Evolutionary conservation across 2,113 vertebrate species (phyloP).

Genomic region (Mastomys natalensis): DNA sequence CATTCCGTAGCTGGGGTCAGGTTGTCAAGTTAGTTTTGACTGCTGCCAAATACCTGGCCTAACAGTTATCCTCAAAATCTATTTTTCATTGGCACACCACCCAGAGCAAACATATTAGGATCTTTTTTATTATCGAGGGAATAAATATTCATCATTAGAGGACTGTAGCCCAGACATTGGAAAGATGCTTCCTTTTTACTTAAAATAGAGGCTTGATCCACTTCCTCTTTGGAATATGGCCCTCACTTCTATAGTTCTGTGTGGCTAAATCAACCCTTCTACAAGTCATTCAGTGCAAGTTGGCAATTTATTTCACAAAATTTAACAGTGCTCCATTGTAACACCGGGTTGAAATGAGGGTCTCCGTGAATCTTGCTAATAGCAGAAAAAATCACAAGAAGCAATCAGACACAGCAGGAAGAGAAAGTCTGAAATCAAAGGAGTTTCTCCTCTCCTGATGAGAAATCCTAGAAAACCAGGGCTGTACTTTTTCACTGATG

Average conservation of each 20-base stretch:
- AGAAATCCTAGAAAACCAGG: conserved; percentile 25
- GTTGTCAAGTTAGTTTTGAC: background rate
- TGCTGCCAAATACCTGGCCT: background rate
- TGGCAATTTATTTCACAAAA: conserved; percentile 51
- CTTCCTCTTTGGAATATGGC: background rate
- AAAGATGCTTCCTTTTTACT: background rate
- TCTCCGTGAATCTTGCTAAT: background rate
- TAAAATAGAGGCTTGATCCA: conserved; percentile 26
- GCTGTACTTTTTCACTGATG: background rate
- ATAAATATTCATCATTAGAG: background rate
- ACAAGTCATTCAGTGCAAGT: background rate
- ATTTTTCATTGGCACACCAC: background rate
- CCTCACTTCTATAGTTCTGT: background rate
- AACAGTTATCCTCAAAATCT: background rate
- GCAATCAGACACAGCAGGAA: background rate
- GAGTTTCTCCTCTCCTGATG: background rate
- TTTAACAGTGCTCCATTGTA: background rate
- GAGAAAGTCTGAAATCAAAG: background rate
- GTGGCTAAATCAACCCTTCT: background rate
- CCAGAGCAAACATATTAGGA: background rate
- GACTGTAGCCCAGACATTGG: background rate
- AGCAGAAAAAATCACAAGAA: conserved; percentile 1
- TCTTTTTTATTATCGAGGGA: background rate
- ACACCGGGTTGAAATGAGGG: background rate
- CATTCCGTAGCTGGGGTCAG: background rate